A percentile compares a stretch with the other conserved stretches of the same genome.
Conservation (phyloP, 2,797 vertebrate species). For the Clamator glandarius region DNA sequence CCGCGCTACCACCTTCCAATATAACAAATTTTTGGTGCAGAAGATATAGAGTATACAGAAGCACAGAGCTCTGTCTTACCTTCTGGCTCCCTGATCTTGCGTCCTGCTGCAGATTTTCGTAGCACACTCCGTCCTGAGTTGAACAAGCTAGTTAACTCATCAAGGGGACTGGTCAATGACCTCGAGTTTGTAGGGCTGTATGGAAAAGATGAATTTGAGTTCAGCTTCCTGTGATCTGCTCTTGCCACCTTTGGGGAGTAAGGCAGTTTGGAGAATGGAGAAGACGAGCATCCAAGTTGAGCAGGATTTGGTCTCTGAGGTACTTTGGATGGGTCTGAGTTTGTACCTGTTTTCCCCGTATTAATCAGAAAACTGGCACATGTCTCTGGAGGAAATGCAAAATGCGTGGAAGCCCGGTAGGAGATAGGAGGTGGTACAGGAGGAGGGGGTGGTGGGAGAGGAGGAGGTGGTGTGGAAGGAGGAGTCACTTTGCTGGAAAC, state of each 20-base stretch:
- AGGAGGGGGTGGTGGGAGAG: slow-evolving; percentile 77
- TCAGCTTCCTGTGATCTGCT: slow-evolving; percentile 83
- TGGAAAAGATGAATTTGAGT: slow-evolving; percentile 85
- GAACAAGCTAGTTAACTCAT: slow-evolving; percentile 94
- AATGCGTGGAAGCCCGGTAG: slow-evolving; percentile 86
- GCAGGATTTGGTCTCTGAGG: slow-evolving; percentile 76
- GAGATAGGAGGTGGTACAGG: slow-evolving; percentile 76
- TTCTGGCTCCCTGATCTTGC: slow-evolving; percentile 90
- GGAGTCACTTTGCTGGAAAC: slow-evolving; percentile 85
- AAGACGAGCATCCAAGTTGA: slow-evolving; percentile 72
- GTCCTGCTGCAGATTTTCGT: slow-evolving; percentile 89
- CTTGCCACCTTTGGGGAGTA: slow-evolving; percentile 88
- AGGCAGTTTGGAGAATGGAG: slow-evolving; percentile 80
- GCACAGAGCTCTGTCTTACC: slow-evolving; percentile 61
- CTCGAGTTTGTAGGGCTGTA: slow-evolving; percentile 89
- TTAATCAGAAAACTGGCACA: slow-evolving; percentile 77
- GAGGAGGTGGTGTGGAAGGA: slow-evolving; percentile 87
- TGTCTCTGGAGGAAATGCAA: slow-evolving; percentile 87
- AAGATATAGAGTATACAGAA: not conserved
- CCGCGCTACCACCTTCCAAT: not conserved
- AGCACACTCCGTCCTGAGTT: slow-evolving; percentile 91
- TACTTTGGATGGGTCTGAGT: slow-evolving; percentile 80
- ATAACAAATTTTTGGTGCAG: not conserved
- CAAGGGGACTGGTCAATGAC: slow-evolving; percentile 91
- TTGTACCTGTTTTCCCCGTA: slow-evolving; percentile 73